Percentiles rank a stretch among this genome's conserved stretches.
Conservation (phyloP, 2,888 invertebrate species). For the Perizoma flavofasciatum region DNA sequence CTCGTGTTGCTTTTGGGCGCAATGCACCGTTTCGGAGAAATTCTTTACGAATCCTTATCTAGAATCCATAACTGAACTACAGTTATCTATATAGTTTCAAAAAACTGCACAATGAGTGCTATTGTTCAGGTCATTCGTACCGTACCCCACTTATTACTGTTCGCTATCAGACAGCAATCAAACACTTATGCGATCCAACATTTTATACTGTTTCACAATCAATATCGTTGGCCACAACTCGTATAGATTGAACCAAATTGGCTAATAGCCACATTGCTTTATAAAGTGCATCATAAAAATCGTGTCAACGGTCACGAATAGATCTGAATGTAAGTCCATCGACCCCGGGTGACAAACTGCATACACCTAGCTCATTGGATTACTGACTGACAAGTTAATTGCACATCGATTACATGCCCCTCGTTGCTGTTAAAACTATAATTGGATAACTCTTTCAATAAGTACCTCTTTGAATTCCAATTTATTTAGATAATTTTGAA, state of each 20-base stretch:
- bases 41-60: background rate
- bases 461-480: constrained; percentile 34
- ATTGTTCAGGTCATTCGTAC: constrained; percentile 16
- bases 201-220: constrained; percentile 37
- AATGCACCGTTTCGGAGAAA: constrained; percentile 4
- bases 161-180: constrained; percentile 30
- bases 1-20: constrained; percentile 11
- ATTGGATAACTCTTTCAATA: constrained; percentile 33
- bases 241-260: constrained; percentile 52
- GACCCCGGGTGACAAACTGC: constrained; percentile 64
- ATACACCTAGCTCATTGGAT: constrained; percentile 44
- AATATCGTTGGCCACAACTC: constrained; percentile 37
- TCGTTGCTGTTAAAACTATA: constrained; percentile 25
- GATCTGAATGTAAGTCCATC: constrained; percentile 56
- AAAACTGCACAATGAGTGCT: constrained; percentile 8
- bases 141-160: constrained; percentile 19
- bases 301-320: constrained; percentile 44
- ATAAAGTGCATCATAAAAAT: constrained; percentile 45
- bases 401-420: constrained; percentile 55
- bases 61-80: constrained; percentile 5
- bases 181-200: constrained; percentile 31
- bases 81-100: constrained; percentile 30
- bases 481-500: constrained; percentile 29
- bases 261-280: constrained; percentile 49
- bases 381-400: constrained; percentile 62